Conservation (phyloP, 2,888 invertebrate genomes). For the Lathronympha strigana region DNA sequence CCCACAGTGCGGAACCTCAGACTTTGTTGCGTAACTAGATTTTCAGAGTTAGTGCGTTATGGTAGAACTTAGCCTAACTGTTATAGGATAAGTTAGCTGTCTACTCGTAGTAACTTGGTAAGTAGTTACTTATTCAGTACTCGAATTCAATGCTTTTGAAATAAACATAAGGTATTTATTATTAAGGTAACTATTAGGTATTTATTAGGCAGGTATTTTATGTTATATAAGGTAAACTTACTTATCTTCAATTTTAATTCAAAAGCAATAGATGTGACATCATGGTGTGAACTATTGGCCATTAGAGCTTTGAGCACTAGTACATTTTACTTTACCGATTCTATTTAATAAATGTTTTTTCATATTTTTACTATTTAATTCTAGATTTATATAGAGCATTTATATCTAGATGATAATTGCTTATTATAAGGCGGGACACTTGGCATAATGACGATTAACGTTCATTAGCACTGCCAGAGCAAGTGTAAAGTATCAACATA, state of each 20-base stretch:
- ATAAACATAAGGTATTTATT: neutral
- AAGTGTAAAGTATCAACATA: too few relatives aligned
- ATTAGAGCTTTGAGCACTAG: too few relatives aligned
- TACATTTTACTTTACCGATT: too few relatives aligned
- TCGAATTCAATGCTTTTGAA: conserved; percentile 2
- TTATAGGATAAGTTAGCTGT: conserved; percentile 22
- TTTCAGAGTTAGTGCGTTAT: conserved; percentile 29
- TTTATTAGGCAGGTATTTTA: too few relatives aligned
- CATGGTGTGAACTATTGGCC: too few relatives aligned
- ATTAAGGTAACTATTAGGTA: neutral
- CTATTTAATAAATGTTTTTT: too few relatives aligned
- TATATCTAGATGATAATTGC: neutral
- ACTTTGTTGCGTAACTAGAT: conserved; percentile 21
- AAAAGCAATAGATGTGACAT: too few relatives aligned
- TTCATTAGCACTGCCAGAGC: too few relatives aligned
- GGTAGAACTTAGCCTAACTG: conserved; percentile 23
- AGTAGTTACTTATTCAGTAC: neutral
- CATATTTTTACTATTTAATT: too few relatives aligned
- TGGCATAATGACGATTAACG: too few relatives aligned
- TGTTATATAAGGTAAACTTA: too few relatives aligned
- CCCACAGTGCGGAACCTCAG: conserved; percentile 1
- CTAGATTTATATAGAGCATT: neutral
- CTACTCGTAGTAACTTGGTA: conserved; percentile 12
- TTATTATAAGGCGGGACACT: neutral
- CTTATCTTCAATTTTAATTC: too few relatives aligned